Percentiles rank a stretch among this genome's conserved stretches.
Evolutionary conservation across 2,113 vertebrate species (phyloP).

Genomic region (Irena cyanogastra): DNA sequence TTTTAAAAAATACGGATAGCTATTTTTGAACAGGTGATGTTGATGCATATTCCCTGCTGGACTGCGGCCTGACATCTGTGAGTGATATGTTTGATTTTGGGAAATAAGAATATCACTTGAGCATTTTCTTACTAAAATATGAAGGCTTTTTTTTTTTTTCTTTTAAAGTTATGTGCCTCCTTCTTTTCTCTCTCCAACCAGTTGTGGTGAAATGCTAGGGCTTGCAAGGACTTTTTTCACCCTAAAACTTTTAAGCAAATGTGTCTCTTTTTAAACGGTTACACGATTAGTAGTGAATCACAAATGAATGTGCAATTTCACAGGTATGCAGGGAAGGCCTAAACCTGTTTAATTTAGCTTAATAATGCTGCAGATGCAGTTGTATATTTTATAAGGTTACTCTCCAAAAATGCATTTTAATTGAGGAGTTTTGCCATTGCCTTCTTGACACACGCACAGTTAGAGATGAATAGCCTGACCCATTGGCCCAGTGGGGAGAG

Average conservation of each 20-base stretch:
- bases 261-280: neutral
- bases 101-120: neutral
- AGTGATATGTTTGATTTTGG: neutral
- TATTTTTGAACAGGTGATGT: neutral
- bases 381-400: conserved; percentile 15
- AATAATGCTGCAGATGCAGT: neutral
- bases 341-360: conserved; percentile 17
- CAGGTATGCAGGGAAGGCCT: neutral
- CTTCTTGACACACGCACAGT: conserved; percentile 54
- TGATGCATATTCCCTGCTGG: neutral
- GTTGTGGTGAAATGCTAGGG: neutral
- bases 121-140: neutral
- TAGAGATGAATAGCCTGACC: conserved; percentile 66
- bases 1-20: neutral
- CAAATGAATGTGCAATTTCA: neutral
- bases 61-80: neutral
- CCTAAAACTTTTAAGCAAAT: neutral
- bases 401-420: neutral
- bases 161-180: neutral
- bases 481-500: conserved; percentile 54
- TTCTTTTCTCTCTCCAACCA: neutral
- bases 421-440: conserved; percentile 54
- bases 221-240: neutral
- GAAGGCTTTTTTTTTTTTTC: neutral
- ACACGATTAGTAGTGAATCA: neutral